Evolutionary conservation across 1,140 invertebrate species (phyloP).

Genomic region (Drosophila busckii): DNA sequence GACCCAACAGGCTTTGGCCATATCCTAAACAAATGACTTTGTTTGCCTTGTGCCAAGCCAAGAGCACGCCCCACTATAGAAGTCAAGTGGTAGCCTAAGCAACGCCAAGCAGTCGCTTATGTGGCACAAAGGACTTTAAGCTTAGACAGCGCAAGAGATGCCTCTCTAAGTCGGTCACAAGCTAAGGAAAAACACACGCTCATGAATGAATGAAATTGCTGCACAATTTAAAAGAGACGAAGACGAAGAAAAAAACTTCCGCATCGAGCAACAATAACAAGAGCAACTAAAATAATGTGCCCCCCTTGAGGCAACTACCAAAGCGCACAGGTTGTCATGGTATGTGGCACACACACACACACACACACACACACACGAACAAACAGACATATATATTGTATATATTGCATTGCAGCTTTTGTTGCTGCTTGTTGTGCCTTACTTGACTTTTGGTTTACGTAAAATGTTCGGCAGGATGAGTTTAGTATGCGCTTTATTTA

Average conservation of each 20-base stretch:
- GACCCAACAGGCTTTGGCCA: constrained; percentile 31
- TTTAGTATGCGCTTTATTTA: constrained; percentile 40
- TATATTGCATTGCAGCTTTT: constrained; percentile 1
- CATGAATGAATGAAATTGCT: constrained; percentile 57
- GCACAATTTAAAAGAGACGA: constrained; percentile 70
- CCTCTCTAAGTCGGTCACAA: constrained; percentile 7
- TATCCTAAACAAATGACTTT: constrained; percentile 59
- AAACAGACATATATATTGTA: constrained; percentile 14
- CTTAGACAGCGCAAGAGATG: not conserved
- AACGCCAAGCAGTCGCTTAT: constrained; percentile 28
- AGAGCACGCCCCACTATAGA: constrained; percentile 33
- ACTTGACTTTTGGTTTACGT: not conserved
- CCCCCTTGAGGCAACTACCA: constrained; percentile 5
- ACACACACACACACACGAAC: not conserved
- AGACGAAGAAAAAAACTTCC: too few species aligned
- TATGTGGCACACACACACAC: constrained; percentile 1
- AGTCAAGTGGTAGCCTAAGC: constrained; percentile 48
- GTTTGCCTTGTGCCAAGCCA: constrained; percentile 36
- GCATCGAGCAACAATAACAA: constrained; percentile 52
- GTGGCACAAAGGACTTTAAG: constrained; percentile 4
- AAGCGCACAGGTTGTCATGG: constrained; percentile 20
- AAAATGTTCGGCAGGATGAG: constrained; percentile 30
- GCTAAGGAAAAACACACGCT: constrained; percentile 30
- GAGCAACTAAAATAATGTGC: constrained; percentile 26
- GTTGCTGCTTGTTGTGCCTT: not conserved